Conservation (phyloP, 1,140 invertebrate species). For the Lordiphosa stackelbergi region DNA sequence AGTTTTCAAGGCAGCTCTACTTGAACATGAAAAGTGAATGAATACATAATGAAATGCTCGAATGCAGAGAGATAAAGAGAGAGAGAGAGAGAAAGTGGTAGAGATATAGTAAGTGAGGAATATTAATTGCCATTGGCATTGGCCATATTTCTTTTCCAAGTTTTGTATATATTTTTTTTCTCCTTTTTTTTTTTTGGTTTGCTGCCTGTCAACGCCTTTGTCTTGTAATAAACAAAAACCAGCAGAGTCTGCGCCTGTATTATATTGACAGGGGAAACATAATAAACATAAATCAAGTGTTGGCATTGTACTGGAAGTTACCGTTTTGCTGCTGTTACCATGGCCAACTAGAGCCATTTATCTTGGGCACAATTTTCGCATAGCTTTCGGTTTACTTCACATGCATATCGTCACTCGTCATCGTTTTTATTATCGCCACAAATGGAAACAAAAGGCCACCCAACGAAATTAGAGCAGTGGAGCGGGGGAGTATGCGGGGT, state of each 20-base stretch:
- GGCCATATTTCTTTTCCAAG: slow-evolving; percentile 30
- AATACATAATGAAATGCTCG: slow-evolving; percentile 58
- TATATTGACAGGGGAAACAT: slow-evolving; percentile 63
- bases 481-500: background rate
- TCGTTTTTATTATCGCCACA: slow-evolving; percentile 42
- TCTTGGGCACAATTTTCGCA: slow-evolving; percentile 32
- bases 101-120: slow-evolving; percentile 19
- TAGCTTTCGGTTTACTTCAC: slow-evolving; percentile 33
- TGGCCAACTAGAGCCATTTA: slow-evolving; percentile 30
- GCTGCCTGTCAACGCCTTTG: slow-evolving; percentile 60
- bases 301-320: slow-evolving; percentile 41
- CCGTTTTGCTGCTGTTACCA: slow-evolving; percentile 3
- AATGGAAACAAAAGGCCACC: slow-evolving; percentile 25
- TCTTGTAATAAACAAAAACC: slow-evolving; percentile 53
- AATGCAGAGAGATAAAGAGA: background rate
- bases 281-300: slow-evolving; percentile 72
- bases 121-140: slow-evolving; percentile 44
- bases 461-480: background rate
- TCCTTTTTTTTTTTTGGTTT: slow-evolving; percentile 17
- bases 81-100: background rate
- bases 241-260: slow-evolving; percentile 15
- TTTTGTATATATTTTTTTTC: slow-evolving; percentile 2
- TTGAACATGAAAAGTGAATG: slow-evolving; percentile 42
- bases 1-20: slow-evolving; percentile 27
- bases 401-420: slow-evolving; percentile 55